Base-by-base conservation (phyloP, 1,140 invertebrate species). In the Triops cancriformis region DNA sequence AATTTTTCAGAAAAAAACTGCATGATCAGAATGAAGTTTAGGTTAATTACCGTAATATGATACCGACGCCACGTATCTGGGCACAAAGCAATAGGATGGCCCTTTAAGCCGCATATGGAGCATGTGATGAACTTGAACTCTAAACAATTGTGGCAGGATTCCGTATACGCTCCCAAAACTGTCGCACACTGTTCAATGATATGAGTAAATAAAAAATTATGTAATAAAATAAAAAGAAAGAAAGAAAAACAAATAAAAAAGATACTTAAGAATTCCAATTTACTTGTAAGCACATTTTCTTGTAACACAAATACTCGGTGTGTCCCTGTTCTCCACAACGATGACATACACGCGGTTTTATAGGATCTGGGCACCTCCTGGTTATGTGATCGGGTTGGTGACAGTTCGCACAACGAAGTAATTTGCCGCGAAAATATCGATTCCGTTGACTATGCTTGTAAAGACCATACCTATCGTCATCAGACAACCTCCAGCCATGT, bases 21-120 rank as follows among this genome's bases (percentile, higher is more conserved):
- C 31, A n/a, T n/a, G n/a, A n/a, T 7, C 2, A 37, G 7, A 37
- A 37, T 37, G 7, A 37, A 37, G 31, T 37, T 4, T 4, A 37
- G 2, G 2, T 37, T 37, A 64, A 64, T 41, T 31, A 42, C 45
- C 74, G 74, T 76, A 18, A 76, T 12, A 45, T 76, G 74, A 31
- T 76, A 76, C 4, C 74, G 27, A 43, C 74, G 74, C 74, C 74
- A 76, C 11, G 45, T 27, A 45, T 76, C 74, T 18, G 74, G 74
- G n/a, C 74, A 76, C 14, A 76, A 28, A 26, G 37, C 27, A n/a
- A 27, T 6, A 45, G 37, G 74, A 45, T 76, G 74, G 12, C 74
- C 74, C 37, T 76, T 76, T 27, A 43, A 45, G 1, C 37, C 45
- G 28, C 74, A 76, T 18, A 76, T 28, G 18, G 74, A 31, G 74